Conservation (phyloP, 2,113 vertebrate genomes). For the Albula goreensis region DNA sequence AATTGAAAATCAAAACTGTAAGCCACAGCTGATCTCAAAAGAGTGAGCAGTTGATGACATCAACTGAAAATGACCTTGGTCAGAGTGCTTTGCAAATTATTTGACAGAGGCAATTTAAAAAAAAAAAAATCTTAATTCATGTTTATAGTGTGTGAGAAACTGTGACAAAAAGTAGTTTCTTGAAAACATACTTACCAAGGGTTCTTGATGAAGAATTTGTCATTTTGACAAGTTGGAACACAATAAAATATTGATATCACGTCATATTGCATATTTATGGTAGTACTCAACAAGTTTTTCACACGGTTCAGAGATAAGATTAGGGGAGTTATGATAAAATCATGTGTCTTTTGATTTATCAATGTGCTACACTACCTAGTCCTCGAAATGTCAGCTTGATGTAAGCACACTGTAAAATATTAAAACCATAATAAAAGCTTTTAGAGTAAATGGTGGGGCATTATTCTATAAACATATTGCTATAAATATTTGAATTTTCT, state of each 20-base stretch:
- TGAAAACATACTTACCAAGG: neutral
- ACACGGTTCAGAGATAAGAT: neutral
- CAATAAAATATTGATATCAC: neutral
- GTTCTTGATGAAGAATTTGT: neutral
- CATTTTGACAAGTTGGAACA: neutral
- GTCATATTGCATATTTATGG: neutral
- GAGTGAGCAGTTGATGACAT: neutral
- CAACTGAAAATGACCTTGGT: neutral
- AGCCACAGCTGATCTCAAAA: neutral
- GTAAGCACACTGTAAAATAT: neutral
- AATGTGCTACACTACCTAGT: neutral
- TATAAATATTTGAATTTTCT: slow-evolving; percentile 2
- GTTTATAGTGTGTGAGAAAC: neutral
- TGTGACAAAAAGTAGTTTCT: neutral
- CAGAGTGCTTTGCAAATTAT: neutral
- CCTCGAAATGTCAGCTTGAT: slow-evolving; percentile 1
- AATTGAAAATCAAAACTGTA: neutral
- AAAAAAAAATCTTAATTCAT: neutral
- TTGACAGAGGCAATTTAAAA: neutral
- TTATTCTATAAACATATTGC: neutral
- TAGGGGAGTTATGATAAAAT: neutral
- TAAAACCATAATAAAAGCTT: slow-evolving; percentile 6
- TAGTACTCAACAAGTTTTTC: neutral
- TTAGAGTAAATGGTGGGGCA: neutral
- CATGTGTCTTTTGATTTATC: neutral